Percentiles rank a stretch among this genome's conserved stretches.
phyloP scores from a whole-genome alignment of 2,113 vertebrate genomes.

The Catharus bicknelli region DNA sequence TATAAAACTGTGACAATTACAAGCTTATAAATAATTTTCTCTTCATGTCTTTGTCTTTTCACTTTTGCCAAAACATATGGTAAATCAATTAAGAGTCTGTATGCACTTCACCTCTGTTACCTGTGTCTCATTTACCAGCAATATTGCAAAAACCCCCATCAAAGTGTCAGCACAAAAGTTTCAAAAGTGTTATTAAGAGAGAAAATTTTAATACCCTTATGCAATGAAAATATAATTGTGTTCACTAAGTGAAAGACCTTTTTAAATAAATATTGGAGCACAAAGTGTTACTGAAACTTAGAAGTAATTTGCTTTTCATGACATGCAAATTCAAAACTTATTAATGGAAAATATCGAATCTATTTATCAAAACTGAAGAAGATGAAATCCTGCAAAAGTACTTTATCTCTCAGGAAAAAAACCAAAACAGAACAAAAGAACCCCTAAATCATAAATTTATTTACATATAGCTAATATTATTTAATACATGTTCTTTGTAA shows the following conservation, averaged over 20 bases:
- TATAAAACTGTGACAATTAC: not conserved
- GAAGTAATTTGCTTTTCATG: not conserved
- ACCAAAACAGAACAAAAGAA: not conserved
- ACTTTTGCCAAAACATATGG: not conserved
- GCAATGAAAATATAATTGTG: not conserved
- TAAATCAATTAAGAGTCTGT: not conserved
- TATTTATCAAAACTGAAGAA: not conserved
- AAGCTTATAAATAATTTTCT: not conserved
- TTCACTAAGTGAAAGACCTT: not conserved
- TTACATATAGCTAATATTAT: not conserved
- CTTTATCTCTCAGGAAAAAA: accelerated
- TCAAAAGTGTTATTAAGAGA: not conserved
- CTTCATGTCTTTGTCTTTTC: not conserved
- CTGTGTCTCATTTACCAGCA: not conserved
- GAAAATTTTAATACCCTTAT: not conserved
- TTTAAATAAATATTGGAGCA: not conserved
- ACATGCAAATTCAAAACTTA: not conserved
- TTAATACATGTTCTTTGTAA: not conserved
- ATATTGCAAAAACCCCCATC: not conserved
- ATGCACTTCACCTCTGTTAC: not conserved
- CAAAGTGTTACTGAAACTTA: not conserved
- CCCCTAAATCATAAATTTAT: not conserved
- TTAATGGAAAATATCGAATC: not conserved
- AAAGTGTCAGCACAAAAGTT: not conserved
- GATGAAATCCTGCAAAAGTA: not conserved